Evolutionary conservation across 2,797 vertebrate genomes (phyloP), one percentile per base, ranked within the genome.

Genomic region (Cirrhinus molitorella): DNA sequence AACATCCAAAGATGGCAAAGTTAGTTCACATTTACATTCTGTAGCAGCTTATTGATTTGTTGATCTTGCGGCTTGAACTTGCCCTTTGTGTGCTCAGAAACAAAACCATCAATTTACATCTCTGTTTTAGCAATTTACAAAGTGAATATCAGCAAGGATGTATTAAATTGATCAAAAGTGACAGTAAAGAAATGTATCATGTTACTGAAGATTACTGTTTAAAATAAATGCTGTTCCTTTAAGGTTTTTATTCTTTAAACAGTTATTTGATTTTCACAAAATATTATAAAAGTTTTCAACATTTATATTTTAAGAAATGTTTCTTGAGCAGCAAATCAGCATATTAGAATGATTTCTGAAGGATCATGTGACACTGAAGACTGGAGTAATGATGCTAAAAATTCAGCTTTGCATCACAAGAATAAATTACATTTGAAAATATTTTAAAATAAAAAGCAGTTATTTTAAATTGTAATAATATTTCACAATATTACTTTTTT

Each of bases 1-100:
- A 85, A 97, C 95, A 89, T 96, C 96, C 9, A 97, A 97, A 91
- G 97, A 98, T 87, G 97, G 97, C 87, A 98, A 98, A 96, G 97
- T 98, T 93, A 66, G 61, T 68, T 68, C 73, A 70, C 23, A 49
- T 66, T 84, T 83, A 67, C 53, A 65, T 31, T 85, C 9, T 16
- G 47, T 71, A 49, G 16, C 21, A 49, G 7, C 43, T 4, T 84
- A 53, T 45, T 53, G 21, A 81, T 65, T n/a, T 75, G 61, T 55
- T 75, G 45, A 53, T 14, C 12, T 16, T 23, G 10, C 3, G 0
- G 55, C 23, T 47, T 37, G 4, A 37, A 12, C 43, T 21, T 14
- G 5, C n/a, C 2, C 19, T 37, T 1, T n/a, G 11, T 43, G 37
- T 49, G 65, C 63, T 43, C 31, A 25, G 28, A 45, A 25, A 77